Percentiles rank a stretch among this genome's conserved stretches.
Conservation (phyloP, 1,140 invertebrate genomes). For the Gerris buenoi region DNA sequence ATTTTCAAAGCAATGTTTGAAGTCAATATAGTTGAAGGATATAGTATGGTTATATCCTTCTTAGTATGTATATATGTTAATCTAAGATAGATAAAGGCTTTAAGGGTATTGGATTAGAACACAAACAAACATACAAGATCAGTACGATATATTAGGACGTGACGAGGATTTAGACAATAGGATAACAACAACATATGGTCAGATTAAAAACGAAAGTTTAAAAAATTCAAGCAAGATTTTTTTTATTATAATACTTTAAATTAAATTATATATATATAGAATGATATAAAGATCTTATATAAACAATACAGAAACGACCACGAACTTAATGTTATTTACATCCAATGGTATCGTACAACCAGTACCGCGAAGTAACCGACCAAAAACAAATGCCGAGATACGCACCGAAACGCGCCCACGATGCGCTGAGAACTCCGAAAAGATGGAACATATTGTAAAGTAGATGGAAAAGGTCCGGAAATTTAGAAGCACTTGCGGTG, state of each 20-base stretch:
- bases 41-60: too few species aligned
- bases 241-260: constrained; percentile 15
- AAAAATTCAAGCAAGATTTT: constrained; percentile 17
- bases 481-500: constrained; percentile 89
- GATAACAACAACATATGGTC: too few species aligned
- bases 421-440: neutral
- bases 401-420: neutral
- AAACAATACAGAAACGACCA: constrained; percentile 17
- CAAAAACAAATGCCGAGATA: neutral
- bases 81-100: too few species aligned
- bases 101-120: too few species aligned
- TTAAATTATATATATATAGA: neutral
- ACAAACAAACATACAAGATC: too few species aligned
- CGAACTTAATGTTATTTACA: constrained; percentile 13
- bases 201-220: too few species aligned
- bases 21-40: too few species aligned
- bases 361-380: neutral
- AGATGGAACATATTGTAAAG: constrained; percentile 2
- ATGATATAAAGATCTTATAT: constrained; percentile 17
- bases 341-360: constrained; percentile 12
- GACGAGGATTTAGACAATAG: too few species aligned
- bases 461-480: constrained; percentile 6
- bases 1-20: too few species aligned
- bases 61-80: too few species aligned
- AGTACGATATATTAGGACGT: too few species aligned